Evolutionary conservation across 2,888 invertebrate species (phyloP).

Genomic region (Cylloceria caligata): DNA sequence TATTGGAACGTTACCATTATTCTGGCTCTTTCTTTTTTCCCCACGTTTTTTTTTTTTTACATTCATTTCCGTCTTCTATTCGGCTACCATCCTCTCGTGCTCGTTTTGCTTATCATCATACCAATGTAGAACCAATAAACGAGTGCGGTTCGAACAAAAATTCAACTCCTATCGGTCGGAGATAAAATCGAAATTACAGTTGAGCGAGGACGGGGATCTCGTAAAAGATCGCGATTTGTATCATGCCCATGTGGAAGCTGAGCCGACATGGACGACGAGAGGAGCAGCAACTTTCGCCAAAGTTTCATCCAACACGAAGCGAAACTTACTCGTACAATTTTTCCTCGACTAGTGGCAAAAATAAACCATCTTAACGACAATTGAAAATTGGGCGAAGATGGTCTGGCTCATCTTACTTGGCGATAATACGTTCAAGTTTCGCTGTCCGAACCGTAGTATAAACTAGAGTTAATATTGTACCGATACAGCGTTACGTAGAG

Average conservation of each 20-base stretch:
- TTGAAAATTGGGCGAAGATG: neutral
- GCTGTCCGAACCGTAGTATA: neutral
- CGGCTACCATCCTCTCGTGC: constrained; percentile 15
- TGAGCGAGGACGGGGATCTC: constrained; percentile 32
- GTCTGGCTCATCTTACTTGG: neutral
- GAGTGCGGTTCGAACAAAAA: constrained; percentile 51
- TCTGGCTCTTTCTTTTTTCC: constrained; percentile 21
- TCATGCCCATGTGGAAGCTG: constrained; percentile 6
- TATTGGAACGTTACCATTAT: constrained; percentile 64
- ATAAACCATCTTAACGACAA: neutral
- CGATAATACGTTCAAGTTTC: constrained; percentile 25
- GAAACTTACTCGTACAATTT: constrained; percentile 13
- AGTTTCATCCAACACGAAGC: constrained; percentile 16
- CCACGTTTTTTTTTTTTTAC: constrained; percentile 22
- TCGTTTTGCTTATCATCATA: neutral
- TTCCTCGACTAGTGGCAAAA: neutral
- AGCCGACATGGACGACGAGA: neutral
- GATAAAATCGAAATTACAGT: constrained; percentile 65
- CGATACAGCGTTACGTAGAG: constrained; percentile 24
- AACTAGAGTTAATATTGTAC: constrained; percentile 33
- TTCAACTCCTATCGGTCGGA: constrained; percentile 61
- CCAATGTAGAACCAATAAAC: constrained; percentile 36
- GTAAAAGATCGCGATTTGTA: constrained; percentile 33
- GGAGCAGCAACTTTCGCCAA: constrained; percentile 27
- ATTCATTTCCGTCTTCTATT: constrained; percentile 1